A percentile compares a stretch with the other conserved stretches of the same genome.
Conservation (phyloP, 2,113 vertebrate genomes). For the Phocoena sinus region DNA sequence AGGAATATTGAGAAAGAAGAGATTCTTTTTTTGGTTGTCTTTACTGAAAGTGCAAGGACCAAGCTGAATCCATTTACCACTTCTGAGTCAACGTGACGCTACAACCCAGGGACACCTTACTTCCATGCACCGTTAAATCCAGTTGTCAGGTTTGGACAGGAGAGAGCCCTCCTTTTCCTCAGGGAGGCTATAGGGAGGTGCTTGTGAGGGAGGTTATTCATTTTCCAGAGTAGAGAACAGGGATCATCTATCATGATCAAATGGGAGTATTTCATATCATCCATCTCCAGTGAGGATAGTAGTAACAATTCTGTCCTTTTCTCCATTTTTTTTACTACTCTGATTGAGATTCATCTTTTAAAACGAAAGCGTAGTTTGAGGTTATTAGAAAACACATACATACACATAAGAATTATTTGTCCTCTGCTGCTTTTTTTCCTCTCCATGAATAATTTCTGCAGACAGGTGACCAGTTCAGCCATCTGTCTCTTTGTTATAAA, state of each 20-base stretch:
- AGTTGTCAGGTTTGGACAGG: background rate
- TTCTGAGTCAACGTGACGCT: background rate
- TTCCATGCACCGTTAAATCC: constrained; percentile 28
- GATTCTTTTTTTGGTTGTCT: background rate
- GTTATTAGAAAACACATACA: constrained; percentile 14
- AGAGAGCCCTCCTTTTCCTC: background rate
- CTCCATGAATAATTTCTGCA: constrained; percentile 49
- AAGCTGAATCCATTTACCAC: background rate
- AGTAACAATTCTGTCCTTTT: background rate
- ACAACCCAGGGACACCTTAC: background rate
- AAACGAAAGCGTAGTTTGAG: background rate
- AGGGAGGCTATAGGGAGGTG: background rate
- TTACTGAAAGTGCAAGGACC: background rate
- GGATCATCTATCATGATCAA: constrained; percentile 50
- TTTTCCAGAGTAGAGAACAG: constrained; percentile 19
- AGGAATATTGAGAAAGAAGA: background rate
- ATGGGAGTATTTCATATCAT: constrained; percentile 31
- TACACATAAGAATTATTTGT: background rate
- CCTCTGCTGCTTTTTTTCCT: constrained; percentile 1
- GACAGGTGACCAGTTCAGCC: constrained; percentile 50
- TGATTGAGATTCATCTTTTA: constrained; percentile 41
- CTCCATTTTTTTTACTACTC: background rate
- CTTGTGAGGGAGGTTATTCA: background rate
- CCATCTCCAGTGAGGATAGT: background rate
- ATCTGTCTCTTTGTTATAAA: constrained; percentile 53